These are phyloP conservation scores for Felis chaus DNA, from an alignment of 2,113 vertebrate species.

Conservation along the genomic window DNA sequence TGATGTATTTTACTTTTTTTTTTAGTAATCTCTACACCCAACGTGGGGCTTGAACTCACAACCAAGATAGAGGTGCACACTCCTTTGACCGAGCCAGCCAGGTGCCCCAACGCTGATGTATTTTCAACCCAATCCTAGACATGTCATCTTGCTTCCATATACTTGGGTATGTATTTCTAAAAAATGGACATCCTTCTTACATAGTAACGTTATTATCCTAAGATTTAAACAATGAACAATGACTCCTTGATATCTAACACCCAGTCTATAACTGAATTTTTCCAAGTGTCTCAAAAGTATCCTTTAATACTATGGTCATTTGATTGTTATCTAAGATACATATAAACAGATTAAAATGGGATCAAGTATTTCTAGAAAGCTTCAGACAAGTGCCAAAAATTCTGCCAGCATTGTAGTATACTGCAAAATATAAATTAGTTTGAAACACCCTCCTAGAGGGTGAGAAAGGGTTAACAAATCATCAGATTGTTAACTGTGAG, in stretches of 20 bases:
- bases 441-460: background rate
- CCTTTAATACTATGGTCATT: background rate
- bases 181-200: background rate
- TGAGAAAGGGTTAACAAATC: background rate
- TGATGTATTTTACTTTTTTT: background rate
- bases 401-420: background rate
- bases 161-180: background rate
- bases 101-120: background rate
- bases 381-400: background rate
- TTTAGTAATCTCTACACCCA: background rate
- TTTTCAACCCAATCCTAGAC: slow-evolving; percentile 33
- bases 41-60: background rate
- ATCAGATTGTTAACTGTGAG: background rate
- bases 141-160: background rate
- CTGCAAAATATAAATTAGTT: background rate
- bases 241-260: background rate
- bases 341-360: background rate
- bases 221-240: background rate
- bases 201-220: background rate
- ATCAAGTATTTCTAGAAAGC: background rate
- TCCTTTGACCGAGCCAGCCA: background rate
- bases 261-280: background rate
- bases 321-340: background rate
- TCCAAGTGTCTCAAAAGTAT: background rate
- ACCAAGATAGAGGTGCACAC: background rate